A percentile compares a stretch with the other conserved stretches of the same genome.
These are phyloP conservation scores for Ernsta delagoae DNA, from an alignment of 2,888 invertebrate genomes.

Conservation along the genomic window DNA sequence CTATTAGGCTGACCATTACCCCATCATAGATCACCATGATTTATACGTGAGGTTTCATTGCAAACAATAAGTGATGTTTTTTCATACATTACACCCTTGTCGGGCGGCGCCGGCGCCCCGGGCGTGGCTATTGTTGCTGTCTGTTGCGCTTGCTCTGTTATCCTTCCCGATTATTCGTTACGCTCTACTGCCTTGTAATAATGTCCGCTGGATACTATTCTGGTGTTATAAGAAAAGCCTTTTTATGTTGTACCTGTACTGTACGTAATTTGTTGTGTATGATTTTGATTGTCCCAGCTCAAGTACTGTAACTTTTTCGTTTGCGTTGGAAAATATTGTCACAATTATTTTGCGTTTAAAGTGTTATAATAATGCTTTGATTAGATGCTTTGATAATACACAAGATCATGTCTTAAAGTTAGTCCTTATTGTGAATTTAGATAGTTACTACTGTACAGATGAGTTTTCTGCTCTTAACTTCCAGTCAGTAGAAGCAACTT, in stretches of 20 bases:
- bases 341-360: no score
- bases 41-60: slow-evolving; percentile 20
- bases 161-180: slow-evolving; percentile 40
- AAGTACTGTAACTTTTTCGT: no score
- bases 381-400: no score
- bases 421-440: no score
- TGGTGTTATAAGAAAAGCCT: neutral
- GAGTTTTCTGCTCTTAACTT: neutral
- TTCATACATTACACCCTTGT: slow-evolving; percentile 33
- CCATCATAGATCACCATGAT: slow-evolving; percentile 31
- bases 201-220: neutral
- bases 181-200: slow-evolving; percentile 38
- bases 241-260: neutral
- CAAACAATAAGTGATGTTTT: slow-evolving; percentile 41
- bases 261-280: no score
- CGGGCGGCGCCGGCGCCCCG: slow-evolving; percentile 65
- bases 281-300: no score
- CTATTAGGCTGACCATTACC: slow-evolving; percentile 7
- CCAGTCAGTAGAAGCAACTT: neutral
- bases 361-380: no score
- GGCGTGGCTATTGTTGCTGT: slow-evolving; percentile 41
- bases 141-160: no score
- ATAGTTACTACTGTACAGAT: neutral
- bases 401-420: no score
- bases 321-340: no score